Conservation (phyloP, 2,888 invertebrate genomes). For the Caenorhabditis japonica region DNA sequence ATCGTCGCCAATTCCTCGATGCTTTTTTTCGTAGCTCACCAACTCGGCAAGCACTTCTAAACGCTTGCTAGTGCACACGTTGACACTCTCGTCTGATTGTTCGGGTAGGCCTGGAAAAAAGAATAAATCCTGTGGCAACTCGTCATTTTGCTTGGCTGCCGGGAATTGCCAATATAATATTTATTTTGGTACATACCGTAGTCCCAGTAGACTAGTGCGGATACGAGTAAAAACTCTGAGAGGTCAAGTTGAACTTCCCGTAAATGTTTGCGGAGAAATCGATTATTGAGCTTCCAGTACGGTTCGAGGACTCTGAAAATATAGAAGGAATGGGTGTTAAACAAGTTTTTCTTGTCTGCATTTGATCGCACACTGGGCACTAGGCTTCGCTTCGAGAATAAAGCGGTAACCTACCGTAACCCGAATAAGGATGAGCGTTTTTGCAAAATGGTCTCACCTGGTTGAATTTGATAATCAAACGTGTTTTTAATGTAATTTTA, state of each 20-base stretch:
- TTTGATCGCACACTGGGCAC: too few relatives aligned
- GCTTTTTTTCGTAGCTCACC: slow-evolving; percentile 8
- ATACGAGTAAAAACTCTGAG: slow-evolving; percentile 5
- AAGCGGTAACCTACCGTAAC: too few relatives aligned
- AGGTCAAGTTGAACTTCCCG: slow-evolving; percentile 1
- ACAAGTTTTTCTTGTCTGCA: background rate
- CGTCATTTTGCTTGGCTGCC: too few relatives aligned
- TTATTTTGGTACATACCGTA: slow-evolving; percentile 11
- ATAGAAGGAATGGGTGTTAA: background rate
- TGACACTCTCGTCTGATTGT: slow-evolving; percentile 19
- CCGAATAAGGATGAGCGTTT: too few relatives aligned
- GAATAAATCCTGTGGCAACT: background rate
- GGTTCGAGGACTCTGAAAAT: background rate
- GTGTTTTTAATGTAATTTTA: too few relatives aligned
- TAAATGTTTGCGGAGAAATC: background rate
- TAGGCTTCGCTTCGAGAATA: too few relatives aligned
- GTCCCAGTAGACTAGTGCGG: slow-evolving; percentile 15
- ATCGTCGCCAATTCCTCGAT: background rate
- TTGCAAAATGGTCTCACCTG: too few relatives aligned
- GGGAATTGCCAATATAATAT: too few relatives aligned
- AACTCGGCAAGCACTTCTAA: slow-evolving; percentile 1
- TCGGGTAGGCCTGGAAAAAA: slow-evolving; percentile 6
- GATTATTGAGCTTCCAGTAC: background rate
- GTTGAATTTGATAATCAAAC: too few relatives aligned
- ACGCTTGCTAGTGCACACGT: background rate